Evolutionary conservation across 2,113 vertebrate species (phyloP), one percentile per base, ranked within the genome.

Genomic region (Loxodonta africana): DNA sequence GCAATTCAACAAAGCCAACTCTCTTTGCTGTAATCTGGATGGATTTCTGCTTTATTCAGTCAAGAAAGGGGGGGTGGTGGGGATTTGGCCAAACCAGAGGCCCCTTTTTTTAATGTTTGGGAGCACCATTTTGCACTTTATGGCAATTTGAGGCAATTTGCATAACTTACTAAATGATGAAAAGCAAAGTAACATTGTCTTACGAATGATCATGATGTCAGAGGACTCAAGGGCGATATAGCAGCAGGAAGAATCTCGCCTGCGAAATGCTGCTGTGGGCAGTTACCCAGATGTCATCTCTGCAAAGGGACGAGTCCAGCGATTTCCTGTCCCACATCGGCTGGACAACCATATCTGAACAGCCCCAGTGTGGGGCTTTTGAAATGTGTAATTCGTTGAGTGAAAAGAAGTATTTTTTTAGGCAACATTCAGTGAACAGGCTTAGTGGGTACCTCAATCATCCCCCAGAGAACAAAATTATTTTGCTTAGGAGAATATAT

Each of bases 281-380:
- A 97, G 90, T 96, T 98, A 95, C 85, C 95, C 97, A 98, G 95
- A 95, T 97, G 97, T 83, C 97, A 89, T 86, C 95, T 44, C 65
- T 91, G 89, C 53, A 95, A 96, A 98, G 98, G 74, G 83, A 87
- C 48, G 21, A 63, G 69, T 88, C 44, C 23, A 76, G 46, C 57
- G 87, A 95, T 93, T 93, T 94, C 84, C 81, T 11, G 1, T 90
- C 85, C 65, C 88, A 93, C 33, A 15, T 30, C 0, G 12, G 51
- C 90, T 90, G 85, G 71, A 73, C 67, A 28, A 71, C 82, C 76
- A 33, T 28, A 48, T 85, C 92, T 85, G 53, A 95, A 41, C 73
- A 94, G 51, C 63, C 83, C 76, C 94, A 63, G 44, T n/a, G 60
- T 88, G 82, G 53, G 69, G 28, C 44, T 96, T 94, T 71, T 65